Evolutionary conservation across 2,888 invertebrate species (phyloP), one percentile per base, ranked within the genome.

Genomic region (Ormyrus labotus): DNA sequence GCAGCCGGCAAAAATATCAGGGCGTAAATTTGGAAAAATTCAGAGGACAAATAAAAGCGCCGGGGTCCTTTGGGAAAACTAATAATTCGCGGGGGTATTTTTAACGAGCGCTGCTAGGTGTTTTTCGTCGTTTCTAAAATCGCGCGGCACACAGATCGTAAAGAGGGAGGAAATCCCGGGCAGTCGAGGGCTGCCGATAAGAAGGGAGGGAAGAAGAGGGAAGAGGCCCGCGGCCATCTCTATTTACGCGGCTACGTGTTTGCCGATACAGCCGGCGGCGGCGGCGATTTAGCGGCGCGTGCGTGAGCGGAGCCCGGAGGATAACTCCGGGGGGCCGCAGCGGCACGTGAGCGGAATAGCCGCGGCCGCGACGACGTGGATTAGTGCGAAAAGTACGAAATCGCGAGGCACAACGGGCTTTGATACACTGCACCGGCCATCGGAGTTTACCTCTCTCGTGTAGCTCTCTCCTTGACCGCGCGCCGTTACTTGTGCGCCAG

Each of bases 321-420:
- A 79, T 69, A 83, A 84, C 83, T 83, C 82, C 73, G 82, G 81
- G 82, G 81, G 83, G 82, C 79, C 80, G 75, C 53, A 55, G 77
- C 77, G 69, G 83, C 83, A 82, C 85, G 84, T 85, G 85, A 84
- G 82, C 80, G 75, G 84, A 83, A 85, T 85, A 81, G 4, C 34
- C 58, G 50, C 53, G 57, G 47, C 80, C 81, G 81, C 81, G 83
- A 77, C 82, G 80, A 81, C 80, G 76, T 60, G 83, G 84, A 83
- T 84, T 82, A 82, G 81, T 47, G 78, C 81, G 58, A 65, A 76
- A 81, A 81, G 76, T 74, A 68, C 55, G 19, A 77, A 82, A 82
- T 71, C 73, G 70, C 72, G 48, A 61, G 53, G 53, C 10, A 68
- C 67, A 72, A 69, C 63, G 73, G 73, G 64, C 69, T 70, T 34